Conservation (phyloP, 1,140 invertebrate genomes). For the Telenomus remus region DNA sequence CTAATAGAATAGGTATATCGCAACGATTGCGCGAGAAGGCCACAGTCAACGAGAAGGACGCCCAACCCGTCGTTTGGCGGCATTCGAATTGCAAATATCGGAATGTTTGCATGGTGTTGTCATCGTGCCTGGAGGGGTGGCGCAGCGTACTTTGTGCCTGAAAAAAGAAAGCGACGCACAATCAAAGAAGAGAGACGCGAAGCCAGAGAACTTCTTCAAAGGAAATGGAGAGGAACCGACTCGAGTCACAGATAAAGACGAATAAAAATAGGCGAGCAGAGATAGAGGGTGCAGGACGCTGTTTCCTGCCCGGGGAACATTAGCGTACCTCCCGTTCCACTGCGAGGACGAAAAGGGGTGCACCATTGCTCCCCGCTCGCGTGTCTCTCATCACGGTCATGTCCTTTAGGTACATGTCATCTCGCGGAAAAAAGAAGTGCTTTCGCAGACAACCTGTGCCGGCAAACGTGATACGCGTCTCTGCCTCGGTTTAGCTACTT, state of each 20-base stretch:
- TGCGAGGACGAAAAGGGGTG: not conserved
- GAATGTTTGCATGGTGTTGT: conserved; percentile 76
- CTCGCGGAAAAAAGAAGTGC: conserved; percentile 7
- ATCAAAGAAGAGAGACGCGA: conserved; percentile 7
- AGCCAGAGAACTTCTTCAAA: conserved; percentile 62
- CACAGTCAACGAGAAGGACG: conserved; percentile 31
- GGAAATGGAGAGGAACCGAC: conserved; percentile 73
- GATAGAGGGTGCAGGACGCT: conserved; percentile 74
- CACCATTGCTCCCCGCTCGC: conserved; percentile 24
- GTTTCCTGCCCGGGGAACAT: conserved; percentile 71
- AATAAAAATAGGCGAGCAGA: conserved; percentile 74
- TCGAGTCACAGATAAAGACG: conserved; percentile 72
- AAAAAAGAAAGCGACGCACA: conserved; percentile 18
- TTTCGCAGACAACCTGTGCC: not conserved
- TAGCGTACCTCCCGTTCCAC: conserved; percentile 53
- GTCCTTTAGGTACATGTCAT: conserved; percentile 43
- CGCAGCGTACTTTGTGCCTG: conserved; percentile 32
- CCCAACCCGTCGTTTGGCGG: conserved; percentile 64
- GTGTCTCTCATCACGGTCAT: conserved; percentile 35
- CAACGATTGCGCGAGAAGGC: conserved; percentile 27
- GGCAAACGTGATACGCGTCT: conserved; percentile 32
- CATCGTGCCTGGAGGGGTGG: conserved; percentile 66
- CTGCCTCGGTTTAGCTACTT: conserved; percentile 31
- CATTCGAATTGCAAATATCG: conserved; percentile 77
- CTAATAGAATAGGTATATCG: conserved; percentile 65